Evolutionary conservation across 1,140 invertebrate species (phyloP).

Genomic region (Hyphantria cunea): DNA sequence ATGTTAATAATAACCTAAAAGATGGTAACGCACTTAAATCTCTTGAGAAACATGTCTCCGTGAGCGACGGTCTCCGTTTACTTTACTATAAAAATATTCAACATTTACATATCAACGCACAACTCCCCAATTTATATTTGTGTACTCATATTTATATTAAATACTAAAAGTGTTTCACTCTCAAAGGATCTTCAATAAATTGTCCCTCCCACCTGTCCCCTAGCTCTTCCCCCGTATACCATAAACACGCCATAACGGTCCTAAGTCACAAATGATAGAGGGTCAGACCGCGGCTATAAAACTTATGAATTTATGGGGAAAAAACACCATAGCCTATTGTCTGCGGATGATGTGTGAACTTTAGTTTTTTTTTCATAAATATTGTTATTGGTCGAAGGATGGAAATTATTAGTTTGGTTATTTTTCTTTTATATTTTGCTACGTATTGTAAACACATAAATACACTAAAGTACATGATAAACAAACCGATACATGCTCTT

Average conservation of each 20-base stretch:
- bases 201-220: constrained; percentile 32
- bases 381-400: constrained; percentile 8
- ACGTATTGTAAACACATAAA: not conserved
- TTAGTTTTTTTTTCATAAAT: constrained; percentile 12
- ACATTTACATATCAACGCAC: too few species aligned
- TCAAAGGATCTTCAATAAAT: constrained; percentile 6
- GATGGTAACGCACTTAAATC: too few species aligned
- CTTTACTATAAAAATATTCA: too few species aligned
- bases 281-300: constrained; percentile 41
- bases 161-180: not conserved
- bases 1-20: too few species aligned
- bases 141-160: too few species aligned
- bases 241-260: constrained; percentile 41
- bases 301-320: constrained; percentile 58
- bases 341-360: constrained; percentile 32
- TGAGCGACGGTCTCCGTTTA: too few species aligned
- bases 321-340: constrained; percentile 46
- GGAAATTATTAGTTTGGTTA: not conserved
- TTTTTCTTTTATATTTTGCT: not conserved
- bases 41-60: too few species aligned
- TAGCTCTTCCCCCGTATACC: constrained; percentile 13
- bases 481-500: too few species aligned
- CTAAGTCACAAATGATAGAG: constrained; percentile 40
- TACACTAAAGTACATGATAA: not conserved
- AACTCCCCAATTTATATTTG: too few species aligned